A percentile compares a stretch with the other conserved stretches of the same genome.
Evolutionary conservation across 2,888 invertebrate genomes (phyloP).

Genomic region (Caenorhabditis virilis): DNA sequence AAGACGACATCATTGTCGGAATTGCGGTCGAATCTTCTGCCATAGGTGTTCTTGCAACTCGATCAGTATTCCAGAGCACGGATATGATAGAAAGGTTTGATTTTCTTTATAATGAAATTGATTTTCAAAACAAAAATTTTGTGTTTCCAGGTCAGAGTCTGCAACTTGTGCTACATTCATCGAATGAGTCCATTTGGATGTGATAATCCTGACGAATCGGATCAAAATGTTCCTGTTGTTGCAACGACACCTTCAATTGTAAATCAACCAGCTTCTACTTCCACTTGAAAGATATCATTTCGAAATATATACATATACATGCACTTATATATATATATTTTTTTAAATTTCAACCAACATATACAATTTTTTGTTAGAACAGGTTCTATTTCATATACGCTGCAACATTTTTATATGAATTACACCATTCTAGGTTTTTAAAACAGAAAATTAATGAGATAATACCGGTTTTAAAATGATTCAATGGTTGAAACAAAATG

Average conservation of each 20-base stretch:
- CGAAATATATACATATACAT: too few species aligned
- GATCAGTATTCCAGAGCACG: conserved; percentile 65
- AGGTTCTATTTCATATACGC: too few species aligned
- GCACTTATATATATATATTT: too few species aligned
- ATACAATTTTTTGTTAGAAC: too few species aligned
- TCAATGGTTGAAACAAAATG: too few species aligned
- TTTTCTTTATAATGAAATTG: too few species aligned
- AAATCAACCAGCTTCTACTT: conserved; percentile 18
- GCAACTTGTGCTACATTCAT: conserved; percentile 67
- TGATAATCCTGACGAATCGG: conserved; percentile 20
- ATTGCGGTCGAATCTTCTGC: conserved; percentile 78
- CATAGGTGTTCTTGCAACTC: conserved; percentile 62
- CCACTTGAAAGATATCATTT: conserved; percentile 13
- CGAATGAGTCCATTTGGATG: conserved; percentile 64
- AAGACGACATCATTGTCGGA: conserved; percentile 92
- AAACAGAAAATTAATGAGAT: too few species aligned
- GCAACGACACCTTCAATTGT: conserved; percentile 1
- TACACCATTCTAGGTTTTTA: too few species aligned
- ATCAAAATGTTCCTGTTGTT: conserved; percentile 1
- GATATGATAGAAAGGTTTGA: conserved; percentile 63
- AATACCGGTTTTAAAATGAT: too few species aligned
- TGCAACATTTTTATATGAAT: too few species aligned
- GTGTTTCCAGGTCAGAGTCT: conserved; percentile 62
- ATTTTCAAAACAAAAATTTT: not conserved
- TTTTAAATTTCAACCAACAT: too few species aligned